phyloP scores from a whole-genome alignment of 2,113 vertebrate species.

The Vulpes ferrilata region DNA sequence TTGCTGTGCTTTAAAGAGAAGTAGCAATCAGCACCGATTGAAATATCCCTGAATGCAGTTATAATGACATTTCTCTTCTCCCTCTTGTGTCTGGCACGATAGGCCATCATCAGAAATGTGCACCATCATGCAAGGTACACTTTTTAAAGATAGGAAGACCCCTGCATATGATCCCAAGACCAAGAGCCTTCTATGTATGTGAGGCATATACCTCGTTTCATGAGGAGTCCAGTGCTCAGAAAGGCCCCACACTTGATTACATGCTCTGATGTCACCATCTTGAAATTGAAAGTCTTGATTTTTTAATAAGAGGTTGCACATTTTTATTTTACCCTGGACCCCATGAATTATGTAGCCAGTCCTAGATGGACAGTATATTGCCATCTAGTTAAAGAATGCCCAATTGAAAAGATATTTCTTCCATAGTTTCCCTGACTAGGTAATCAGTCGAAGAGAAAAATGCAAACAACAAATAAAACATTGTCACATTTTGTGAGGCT shows the following conservation, averaged over 20 bases:
- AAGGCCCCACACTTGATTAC: background rate
- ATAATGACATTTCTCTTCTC: constrained; percentile 87
- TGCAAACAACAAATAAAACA: background rate
- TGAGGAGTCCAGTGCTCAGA: rapidly evolving
- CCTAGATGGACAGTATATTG: background rate
- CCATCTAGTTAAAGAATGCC: background rate
- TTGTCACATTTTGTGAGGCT: background rate
- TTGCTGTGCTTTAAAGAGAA: constrained; percentile 86
- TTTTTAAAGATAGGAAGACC: constrained; percentile 57
- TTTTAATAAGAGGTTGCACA: background rate
- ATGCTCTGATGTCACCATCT: background rate
- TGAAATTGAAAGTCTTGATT: constrained; percentile 37
- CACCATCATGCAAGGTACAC: constrained; percentile 74
- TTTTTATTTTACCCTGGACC: background rate
- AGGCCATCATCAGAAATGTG: constrained; percentile 86
- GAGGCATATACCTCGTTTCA: background rate
- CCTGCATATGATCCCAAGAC: constrained; percentile 8
- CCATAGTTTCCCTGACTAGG: background rate
- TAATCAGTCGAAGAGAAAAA: background rate
- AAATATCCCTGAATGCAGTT: constrained; percentile 88
- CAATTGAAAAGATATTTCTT: background rate
- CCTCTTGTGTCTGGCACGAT: constrained; percentile 78
- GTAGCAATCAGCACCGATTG: constrained; percentile 89
- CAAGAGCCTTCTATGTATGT: background rate
- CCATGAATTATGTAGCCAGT: background rate